phyloP scores from a whole-genome alignment of 2,113 vertebrate species.

The Labeo rohita region DNA sequence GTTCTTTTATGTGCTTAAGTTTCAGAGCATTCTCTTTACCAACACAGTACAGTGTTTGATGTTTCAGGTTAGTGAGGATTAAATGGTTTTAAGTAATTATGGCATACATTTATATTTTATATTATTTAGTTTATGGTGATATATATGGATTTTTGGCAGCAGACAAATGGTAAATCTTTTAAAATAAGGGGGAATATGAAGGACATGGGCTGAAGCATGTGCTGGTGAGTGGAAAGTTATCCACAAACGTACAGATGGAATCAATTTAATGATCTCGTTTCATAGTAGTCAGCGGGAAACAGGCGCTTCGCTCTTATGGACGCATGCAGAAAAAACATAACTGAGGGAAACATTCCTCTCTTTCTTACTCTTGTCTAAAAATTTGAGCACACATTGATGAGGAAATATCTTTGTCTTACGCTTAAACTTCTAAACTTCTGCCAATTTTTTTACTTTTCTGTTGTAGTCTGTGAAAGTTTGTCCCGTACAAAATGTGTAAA shows the following conservation, averaged over 20 bases:
- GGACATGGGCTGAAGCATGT: conserved; percentile 22
- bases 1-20: background rate
- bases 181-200: background rate
- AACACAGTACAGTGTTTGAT: background rate
- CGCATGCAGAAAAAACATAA: conserved; percentile 1
- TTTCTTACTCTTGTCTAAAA: background rate
- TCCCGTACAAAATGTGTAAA: background rate
- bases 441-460: background rate
- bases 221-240: conserved; percentile 68
- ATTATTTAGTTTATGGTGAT: background rate
- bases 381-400: background rate
- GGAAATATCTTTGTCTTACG: background rate
- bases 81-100: background rate
- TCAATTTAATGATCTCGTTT: conserved; percentile 75
- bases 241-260: conserved; percentile 71
- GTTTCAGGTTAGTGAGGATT: background rate
- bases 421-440: background rate
- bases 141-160: conserved; percentile 12
- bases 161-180: background rate
- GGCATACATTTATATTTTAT: too few relatives aligned
- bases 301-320: background rate
- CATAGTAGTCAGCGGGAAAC: conserved; percentile 73
- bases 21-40: background rate
- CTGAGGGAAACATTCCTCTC: background rate
- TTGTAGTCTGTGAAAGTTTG: background rate